phyloP scores from a whole-genome alignment of 1,140 invertebrate genomes.

The Cyclargus thomasi region DNA sequence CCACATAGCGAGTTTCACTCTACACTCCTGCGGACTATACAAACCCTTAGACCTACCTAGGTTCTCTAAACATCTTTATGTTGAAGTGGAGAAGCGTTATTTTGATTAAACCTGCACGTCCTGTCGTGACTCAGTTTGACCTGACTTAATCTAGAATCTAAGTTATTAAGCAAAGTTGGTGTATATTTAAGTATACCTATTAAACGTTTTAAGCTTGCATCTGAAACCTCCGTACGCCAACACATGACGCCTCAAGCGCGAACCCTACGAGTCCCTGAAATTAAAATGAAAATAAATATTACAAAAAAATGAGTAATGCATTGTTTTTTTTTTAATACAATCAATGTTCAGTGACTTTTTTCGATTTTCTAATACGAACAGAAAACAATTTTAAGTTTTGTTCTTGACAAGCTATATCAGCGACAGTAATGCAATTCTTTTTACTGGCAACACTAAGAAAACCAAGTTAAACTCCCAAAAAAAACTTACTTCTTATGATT shows the following conservation, averaged over 20 bases:
- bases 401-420: neutral
- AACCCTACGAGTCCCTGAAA: constrained; percentile 41
- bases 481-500: constrained; percentile 55
- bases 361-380: too few relatives aligned
- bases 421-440: neutral
- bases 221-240: constrained; percentile 3
- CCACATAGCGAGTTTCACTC: too few relatives aligned
- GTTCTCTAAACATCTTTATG: too few relatives aligned
- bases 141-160: neutral
- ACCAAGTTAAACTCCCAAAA: neutral
- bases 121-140: too few relatives aligned
- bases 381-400: too few relatives aligned
- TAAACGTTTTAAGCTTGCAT: constrained; percentile 6
- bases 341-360: too few relatives aligned
- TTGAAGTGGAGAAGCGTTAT: too few relatives aligned
- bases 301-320: too few relatives aligned
- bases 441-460: neutral
- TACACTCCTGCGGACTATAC: too few relatives aligned
- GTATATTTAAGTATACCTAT: constrained; percentile 9
- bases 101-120: too few relatives aligned
- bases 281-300: constrained; percentile 20
- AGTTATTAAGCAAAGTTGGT: neutral
- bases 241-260: neutral
- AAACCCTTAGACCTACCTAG: too few relatives aligned
- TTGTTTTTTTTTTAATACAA: too few relatives aligned